Evolutionary conservation across 2,888 invertebrate species (phyloP).

Genomic region (Metellina segmentata): DNA sequence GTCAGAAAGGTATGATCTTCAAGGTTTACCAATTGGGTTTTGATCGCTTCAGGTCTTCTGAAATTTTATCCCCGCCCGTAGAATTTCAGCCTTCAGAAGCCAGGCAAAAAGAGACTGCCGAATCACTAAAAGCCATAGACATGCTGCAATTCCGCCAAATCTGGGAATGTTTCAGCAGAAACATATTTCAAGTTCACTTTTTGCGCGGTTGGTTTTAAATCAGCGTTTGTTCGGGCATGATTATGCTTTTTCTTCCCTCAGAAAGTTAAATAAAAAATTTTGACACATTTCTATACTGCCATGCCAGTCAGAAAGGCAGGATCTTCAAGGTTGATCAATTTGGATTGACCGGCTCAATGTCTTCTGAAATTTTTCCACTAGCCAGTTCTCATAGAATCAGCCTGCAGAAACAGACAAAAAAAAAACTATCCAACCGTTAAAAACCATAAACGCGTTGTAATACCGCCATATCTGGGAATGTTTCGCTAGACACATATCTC

Average conservation of each 20-base stretch:
- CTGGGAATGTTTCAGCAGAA: slow-evolving; percentile 36
- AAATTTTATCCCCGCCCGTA: slow-evolving; percentile 50
- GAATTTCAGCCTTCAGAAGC: slow-evolving; percentile 11
- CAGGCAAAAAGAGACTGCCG: slow-evolving; percentile 39
- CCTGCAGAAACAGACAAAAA: slow-evolving; percentile 9
- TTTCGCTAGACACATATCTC: slow-evolving; percentile 36
- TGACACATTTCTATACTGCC: no score
- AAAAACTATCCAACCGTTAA: slow-evolving; percentile 42
- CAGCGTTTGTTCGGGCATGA: slow-evolving; percentile 1
- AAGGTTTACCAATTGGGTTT: no score
- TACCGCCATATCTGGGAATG: slow-evolving; percentile 43
- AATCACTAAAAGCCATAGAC: slow-evolving; percentile 40
- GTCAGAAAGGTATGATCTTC: no score
- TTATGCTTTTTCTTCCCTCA: no score
- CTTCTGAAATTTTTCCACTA: slow-evolving; percentile 69
- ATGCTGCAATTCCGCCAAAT: slow-evolving; percentile 37
- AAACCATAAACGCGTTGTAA: slow-evolving; percentile 33
- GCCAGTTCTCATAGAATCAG: slow-evolving; percentile 11
- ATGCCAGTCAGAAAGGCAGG: no score
- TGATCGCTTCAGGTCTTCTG: slow-evolving; percentile 46
- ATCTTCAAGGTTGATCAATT: no score
- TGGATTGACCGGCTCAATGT: slow-evolving; percentile 64
- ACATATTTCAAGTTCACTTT: slow-evolving; percentile 12
- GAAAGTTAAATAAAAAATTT: no score
- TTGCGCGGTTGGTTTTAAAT: not conserved